These are phyloP conservation scores for Incurvaria masculella DNA, from an alignment of 2,888 invertebrate species.

Conservation along the genomic window DNA sequence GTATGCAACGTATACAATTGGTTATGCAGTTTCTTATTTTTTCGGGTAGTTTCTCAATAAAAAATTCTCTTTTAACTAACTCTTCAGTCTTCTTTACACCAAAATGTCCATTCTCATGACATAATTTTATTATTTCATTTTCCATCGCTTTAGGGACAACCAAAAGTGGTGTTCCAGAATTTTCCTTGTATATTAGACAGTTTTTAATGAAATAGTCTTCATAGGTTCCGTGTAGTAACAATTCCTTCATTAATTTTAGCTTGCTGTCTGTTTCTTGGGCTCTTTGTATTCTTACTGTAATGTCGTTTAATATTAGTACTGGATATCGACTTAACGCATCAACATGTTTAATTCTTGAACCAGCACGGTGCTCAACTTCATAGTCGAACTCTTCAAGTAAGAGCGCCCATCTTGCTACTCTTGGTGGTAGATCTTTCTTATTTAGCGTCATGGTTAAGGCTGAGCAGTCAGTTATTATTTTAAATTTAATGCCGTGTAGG, in stretches of 20 bases:
- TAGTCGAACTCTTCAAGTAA: too few species aligned
- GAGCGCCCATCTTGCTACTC: too few species aligned
- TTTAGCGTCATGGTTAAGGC: too few species aligned
- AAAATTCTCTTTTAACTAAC: slow-evolving; percentile 21
- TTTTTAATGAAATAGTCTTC: slow-evolving; percentile 18
- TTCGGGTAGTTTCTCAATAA: slow-evolving; percentile 16
- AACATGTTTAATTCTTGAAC: too few species aligned
- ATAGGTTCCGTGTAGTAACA: slow-evolving; percentile 12
- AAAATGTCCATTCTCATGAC: slow-evolving; percentile 28
- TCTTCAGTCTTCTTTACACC: slow-evolving; percentile 19
- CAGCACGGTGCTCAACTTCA: too few species aligned
- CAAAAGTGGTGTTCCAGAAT: too few species aligned
- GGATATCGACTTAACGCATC: too few species aligned
- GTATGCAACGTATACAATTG: slow-evolving; percentile 17
- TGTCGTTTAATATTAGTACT: too few species aligned
- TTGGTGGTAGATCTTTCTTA: too few species aligned
- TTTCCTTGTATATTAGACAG: too few species aligned
- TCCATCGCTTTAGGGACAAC: slow-evolving; percentile 27
- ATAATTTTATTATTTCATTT: slow-evolving; percentile 23
- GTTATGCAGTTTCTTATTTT: slow-evolving; percentile 13
- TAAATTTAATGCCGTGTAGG: too few species aligned
- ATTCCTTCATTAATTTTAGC: slow-evolving; percentile 13
- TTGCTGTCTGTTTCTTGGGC: slow-evolving; percentile 17
- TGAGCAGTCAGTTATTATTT: too few species aligned
- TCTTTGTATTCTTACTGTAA: slow-evolving; percentile 10